A percentile compares a stretch with the other conserved stretches of the same genome.
Conservation (phyloP, 1,140 invertebrate species). For the Ridgeia piscesae region DNA sequence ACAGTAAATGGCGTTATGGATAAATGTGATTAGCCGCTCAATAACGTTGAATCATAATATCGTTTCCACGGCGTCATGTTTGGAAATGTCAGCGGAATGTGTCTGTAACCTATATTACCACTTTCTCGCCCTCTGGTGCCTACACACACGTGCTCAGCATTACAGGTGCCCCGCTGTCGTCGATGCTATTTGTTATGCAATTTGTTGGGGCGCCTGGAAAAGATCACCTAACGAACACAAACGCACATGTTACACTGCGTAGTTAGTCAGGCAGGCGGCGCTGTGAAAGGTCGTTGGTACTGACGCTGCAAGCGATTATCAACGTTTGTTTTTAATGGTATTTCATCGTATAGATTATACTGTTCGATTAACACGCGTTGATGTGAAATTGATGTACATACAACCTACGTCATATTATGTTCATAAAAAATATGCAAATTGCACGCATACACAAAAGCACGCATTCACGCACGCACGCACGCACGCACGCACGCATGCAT, state of each 20-base stretch:
- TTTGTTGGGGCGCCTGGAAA: background rate
- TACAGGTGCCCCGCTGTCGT: background rate
- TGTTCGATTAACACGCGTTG: too few species aligned
- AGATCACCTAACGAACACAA: background rate
- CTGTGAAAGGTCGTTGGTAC: background rate
- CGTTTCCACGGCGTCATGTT: background rate
- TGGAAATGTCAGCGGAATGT: background rate
- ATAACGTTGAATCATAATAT: background rate
- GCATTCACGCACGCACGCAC: too few species aligned
- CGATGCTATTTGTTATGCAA: background rate
- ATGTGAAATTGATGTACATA: too few species aligned
- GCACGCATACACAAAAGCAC: too few species aligned
- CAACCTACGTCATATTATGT: too few species aligned
- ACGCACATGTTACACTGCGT: background rate
- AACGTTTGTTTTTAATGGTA: background rate
- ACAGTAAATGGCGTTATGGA: background rate
- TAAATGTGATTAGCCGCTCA: background rate
- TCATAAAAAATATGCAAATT: too few species aligned
- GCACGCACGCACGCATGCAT: too few species aligned
- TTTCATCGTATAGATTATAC: background rate
- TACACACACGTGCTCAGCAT: background rate
- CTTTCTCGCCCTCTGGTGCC: background rate
- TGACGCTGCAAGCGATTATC: background rate
- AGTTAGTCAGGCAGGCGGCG: background rate
- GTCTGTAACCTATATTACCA: background rate